Evolutionary conservation across 2,113 vertebrate genomes (phyloP), one percentile per base, ranked within the genome.

Genomic region (Dicrurus megarhynchus): DNA sequence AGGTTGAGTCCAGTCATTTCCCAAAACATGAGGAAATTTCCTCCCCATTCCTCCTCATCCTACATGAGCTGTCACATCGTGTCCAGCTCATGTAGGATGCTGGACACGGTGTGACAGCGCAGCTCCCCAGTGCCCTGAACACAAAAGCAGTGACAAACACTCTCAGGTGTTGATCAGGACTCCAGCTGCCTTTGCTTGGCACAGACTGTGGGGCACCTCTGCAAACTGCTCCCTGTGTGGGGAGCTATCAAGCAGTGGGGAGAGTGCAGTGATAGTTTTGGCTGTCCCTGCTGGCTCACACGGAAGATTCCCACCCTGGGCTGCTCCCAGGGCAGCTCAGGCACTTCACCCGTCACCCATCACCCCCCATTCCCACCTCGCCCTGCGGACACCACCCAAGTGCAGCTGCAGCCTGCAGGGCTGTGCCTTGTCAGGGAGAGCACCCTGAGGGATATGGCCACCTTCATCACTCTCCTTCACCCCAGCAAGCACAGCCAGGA

Each of bases 91-190:
- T n/a, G n/a, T n/a, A n/a, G 24, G 68, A 11, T 47, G 37, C 61
- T 41, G 49, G 59, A 7, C 17, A 23, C n/a, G 33, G 63, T 0
- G 1, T 46, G 64, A 39, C 32, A 67, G 21, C 1, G 0, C 35
- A 61, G 30, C 46, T 83, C 15, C 2, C 23, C 33, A 24, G 85
- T 23, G 59, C 23, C 41, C 23, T 44, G 63, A 12, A 10, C 55
- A 39, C 53, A 50, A 35, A 59, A 20, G 3, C 32, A 24, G 32
- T 6, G 41, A 9, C 6, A 8, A 73, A 19, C 20, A 20, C 42
- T 33, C 47, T 4, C 9, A 23, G 50, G 27, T 53, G 53, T 11
- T 37, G 47, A 6, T 49, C 8, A 21, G 46, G 33, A 47, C 15
- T 19, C 24, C 70, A 28, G n/a, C 17, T 70, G 52, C 10, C 44